Base-by-base conservation (phyloP, 2,888 invertebrate genomes). In the Acleris holmiana region DNA sequence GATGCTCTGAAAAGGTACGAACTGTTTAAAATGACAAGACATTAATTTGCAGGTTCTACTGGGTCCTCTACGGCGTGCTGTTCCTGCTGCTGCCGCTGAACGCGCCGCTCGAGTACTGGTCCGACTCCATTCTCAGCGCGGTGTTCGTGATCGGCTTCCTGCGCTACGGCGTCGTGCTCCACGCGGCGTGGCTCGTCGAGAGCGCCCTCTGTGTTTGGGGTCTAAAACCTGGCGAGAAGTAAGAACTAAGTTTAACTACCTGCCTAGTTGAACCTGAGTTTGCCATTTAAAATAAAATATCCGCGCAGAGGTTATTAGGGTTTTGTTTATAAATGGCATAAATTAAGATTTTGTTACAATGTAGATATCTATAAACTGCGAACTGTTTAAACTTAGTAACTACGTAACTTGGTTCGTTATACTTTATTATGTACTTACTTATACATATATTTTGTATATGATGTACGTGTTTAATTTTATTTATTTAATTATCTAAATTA, bases 81-180 rank as follows among this genome's bases (percentile, higher is more conserved):
- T 94, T 95, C 58, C 77, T 96, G 0, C 77, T 97, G 10, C 80
- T 97, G 40, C 96, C 97, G 0, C 83, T 96, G 17, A 96, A 97
- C 78, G 94, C 96, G 0, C 97, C 97, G 0, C 91, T 95, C 0
- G 96, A 96, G 82, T 97, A 97, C 80, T 97, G 96, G 95, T 94
- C 94, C 6, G 97, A 97, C 72, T 88, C 94, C 0, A 83, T 96
- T 0, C 71, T 93, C 17, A 93, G 93, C 47, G 87, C 95, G 0
- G 78, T 95, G 8, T 94, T 96, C 68, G 93, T 96, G 1, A 90
- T 95, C 6, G 96, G 96, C 10, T 95, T 95, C 78, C 79, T 97
- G 67, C 93, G 97, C 13, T 94, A 95, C 69, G 89, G 94, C 0
- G 82, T 97, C 8, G 93, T 94, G 0, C 78, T 94, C 0, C 95